phyloP scores from a whole-genome alignment of 2,888 invertebrate genomes.

The Calliphora vomitoria region DNA sequence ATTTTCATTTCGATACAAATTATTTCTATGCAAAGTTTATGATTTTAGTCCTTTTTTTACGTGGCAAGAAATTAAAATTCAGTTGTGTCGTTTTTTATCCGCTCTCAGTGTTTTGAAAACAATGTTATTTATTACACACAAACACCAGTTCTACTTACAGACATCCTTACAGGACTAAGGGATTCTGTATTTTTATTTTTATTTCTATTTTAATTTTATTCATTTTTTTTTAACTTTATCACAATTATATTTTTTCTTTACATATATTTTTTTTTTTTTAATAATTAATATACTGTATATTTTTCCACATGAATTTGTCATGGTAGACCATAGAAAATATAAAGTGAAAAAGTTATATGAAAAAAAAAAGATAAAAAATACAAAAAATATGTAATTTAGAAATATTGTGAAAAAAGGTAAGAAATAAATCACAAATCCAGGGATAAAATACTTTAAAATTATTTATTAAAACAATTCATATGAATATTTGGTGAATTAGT shows the following conservation, averaged over 20 bases:
- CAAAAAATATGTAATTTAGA: neutral
- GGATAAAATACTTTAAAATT: neutral
- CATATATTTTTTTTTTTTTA: conserved; percentile 4
- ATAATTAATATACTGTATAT: conserved; percentile 19
- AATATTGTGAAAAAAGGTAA: neutral
- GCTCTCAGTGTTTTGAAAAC: conserved; percentile 36
- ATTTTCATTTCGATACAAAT: conserved; percentile 71
- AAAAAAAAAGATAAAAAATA: conserved; percentile 5
- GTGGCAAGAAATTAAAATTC: conserved; percentile 67
- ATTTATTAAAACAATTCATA: too few relatives aligned
- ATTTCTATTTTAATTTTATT: conserved; percentile 14
- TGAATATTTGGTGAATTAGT: too few relatives aligned
- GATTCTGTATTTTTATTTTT: conserved; percentile 4
- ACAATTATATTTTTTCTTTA: conserved; percentile 43
- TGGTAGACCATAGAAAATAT: conserved; percentile 35
- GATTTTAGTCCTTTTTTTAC: conserved; percentile 58
- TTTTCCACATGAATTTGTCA: conserved; percentile 55
- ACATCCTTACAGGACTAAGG: neutral
- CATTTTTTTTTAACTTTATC: conserved; percentile 42
- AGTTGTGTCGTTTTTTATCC: conserved; percentile 9
- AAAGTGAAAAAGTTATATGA: neutral
- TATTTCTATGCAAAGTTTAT: conserved; percentile 59
- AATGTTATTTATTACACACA: conserved; percentile 63
- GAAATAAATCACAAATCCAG: conserved; percentile 40
- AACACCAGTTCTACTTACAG: neutral